Percentiles rank a stretch among this genome's conserved stretches.
phyloP scores from a whole-genome alignment of 2,797 vertebrate genomes.

The Otolemur crassicaudatus region DNA sequence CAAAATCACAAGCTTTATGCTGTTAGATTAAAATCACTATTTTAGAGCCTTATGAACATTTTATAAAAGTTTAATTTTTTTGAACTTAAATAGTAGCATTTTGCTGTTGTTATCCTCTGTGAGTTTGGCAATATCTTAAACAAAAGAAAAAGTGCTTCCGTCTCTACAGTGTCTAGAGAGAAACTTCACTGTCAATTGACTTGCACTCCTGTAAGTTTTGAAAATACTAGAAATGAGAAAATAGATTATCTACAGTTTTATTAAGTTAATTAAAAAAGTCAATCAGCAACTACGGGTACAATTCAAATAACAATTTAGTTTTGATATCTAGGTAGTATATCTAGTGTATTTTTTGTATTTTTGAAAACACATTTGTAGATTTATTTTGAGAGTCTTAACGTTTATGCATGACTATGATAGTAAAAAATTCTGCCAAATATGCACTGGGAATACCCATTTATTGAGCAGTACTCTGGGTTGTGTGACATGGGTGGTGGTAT shows the following conservation, averaged over 20 bases:
- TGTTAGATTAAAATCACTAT: conserved; percentile 49
- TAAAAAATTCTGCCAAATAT: neutral
- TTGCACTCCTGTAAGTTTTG: conserved; percentile 34
- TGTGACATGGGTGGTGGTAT: neutral
- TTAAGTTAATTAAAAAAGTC: neutral
- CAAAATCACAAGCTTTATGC: conserved; percentile 33
- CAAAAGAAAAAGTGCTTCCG: neutral
- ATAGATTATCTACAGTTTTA: neutral
- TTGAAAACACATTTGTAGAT: conserved; percentile 33
- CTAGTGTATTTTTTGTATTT: conserved; percentile 22
- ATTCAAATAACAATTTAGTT: conserved; percentile 31
- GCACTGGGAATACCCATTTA: neutral
- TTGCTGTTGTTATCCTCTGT: conserved; percentile 22
- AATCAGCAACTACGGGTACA: neutral
- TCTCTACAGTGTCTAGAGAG: conserved; percentile 53
- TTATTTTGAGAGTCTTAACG: neutral
- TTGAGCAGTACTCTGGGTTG: neutral
- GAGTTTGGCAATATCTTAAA: conserved; percentile 51
- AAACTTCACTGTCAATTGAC: conserved; percentile 43
- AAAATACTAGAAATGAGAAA: conserved; percentile 9
- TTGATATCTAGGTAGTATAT: conserved; percentile 36
- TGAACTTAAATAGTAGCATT: conserved; percentile 8
- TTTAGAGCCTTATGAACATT: conserved; percentile 57
- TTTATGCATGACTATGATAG: neutral
- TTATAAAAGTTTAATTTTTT: conserved; percentile 43